These are phyloP conservation scores for Neodontobutis hainanensis DNA, from an alignment of 2,113 vertebrate genomes.

Conservation along the genomic window DNA sequence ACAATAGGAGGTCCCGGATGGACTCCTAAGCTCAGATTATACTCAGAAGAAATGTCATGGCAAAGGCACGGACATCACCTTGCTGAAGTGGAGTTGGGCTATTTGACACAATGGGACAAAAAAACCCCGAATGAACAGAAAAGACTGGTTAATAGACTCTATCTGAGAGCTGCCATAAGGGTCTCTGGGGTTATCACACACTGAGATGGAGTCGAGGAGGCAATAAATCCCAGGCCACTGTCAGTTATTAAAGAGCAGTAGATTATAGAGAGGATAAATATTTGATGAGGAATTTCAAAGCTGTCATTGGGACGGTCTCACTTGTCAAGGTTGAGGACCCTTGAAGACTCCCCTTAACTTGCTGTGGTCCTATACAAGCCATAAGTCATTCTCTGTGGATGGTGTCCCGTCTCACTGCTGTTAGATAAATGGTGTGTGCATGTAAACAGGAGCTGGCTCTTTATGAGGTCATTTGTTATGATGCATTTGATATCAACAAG, in stretches of 20 bases:
- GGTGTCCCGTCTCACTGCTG: neutral
- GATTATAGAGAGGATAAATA: slow-evolving; percentile 62
- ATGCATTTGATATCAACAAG: neutral
- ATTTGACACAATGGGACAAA: slow-evolving; percentile 26
- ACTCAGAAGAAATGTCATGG: slow-evolving; percentile 36
- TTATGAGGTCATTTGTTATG: slow-evolving; percentile 30
- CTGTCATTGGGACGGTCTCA: slow-evolving; percentile 4
- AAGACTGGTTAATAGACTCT: slow-evolving; percentile 38
- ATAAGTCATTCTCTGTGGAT: slow-evolving; percentile 6
- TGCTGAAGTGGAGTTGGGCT: slow-evolving; percentile 35
- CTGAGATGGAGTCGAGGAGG: slow-evolving; percentile 32
- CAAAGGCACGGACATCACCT: slow-evolving; percentile 40
- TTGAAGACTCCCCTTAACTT: neutral
- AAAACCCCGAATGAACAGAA: neutral
- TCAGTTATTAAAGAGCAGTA: slow-evolving; percentile 51
- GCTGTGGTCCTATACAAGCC: neutral
- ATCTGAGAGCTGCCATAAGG: slow-evolving; percentile 3
- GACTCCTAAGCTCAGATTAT: slow-evolving; percentile 41
- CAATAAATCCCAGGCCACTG: slow-evolving; percentile 44
- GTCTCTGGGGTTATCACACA: slow-evolving; percentile 12
- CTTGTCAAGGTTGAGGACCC: slow-evolving; percentile 27
- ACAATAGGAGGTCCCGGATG: slow-evolving; percentile 44
- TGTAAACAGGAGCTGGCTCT: slow-evolving; percentile 3
- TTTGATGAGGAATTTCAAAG: slow-evolving; percentile 55
- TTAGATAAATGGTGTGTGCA: neutral